Evolutionary conservation across 2,888 invertebrate genomes (phyloP).

Genomic region (Amiota communis): DNA sequence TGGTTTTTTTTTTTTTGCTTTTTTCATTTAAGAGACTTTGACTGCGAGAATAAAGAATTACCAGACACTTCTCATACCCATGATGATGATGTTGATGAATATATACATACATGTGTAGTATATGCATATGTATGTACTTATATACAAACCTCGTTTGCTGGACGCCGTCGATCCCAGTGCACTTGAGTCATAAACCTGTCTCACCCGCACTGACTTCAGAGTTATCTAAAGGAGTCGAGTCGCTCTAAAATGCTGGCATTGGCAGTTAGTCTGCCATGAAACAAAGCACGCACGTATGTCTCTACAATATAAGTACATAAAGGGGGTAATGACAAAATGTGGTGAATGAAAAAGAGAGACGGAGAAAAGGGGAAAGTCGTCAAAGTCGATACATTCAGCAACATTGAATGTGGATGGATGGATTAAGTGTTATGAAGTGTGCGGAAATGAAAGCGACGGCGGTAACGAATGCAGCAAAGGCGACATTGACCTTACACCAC

Average conservation of each 20-base stretch:
- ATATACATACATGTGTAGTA: too few species aligned
- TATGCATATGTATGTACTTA: too few species aligned
- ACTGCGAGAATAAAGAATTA: constrained; percentile 36
- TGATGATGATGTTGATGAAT: constrained; percentile 3
- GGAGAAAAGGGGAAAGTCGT: too few species aligned
- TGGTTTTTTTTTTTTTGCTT: constrained; percentile 1
- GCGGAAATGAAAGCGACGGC: constrained; percentile 24
- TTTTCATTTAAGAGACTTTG: constrained; percentile 8
- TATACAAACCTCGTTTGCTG: neutral
- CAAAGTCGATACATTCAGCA: constrained; percentile 55
- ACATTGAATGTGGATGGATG: constrained; percentile 18
- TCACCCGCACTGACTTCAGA: neutral
- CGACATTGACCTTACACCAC: constrained; percentile 71
- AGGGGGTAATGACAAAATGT: constrained; percentile 27
- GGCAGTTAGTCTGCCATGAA: constrained; percentile 35
- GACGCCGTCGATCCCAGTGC: constrained; percentile 28
- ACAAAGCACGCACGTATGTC: constrained; percentile 24
- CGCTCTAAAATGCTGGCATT: constrained; percentile 42
- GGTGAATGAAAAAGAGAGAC: too few species aligned
- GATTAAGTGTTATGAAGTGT: constrained; percentile 26
- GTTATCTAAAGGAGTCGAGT: constrained; percentile 47
- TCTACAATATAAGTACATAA: constrained; percentile 27
- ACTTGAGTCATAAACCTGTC: constrained; percentile 59
- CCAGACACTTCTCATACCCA: constrained; percentile 38
- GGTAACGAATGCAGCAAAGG: constrained; percentile 44